Evolutionary conservation across 53 echinoderm and acorn worm genomes (phyloP).

Genomic region (Henricia sp.): DNA sequence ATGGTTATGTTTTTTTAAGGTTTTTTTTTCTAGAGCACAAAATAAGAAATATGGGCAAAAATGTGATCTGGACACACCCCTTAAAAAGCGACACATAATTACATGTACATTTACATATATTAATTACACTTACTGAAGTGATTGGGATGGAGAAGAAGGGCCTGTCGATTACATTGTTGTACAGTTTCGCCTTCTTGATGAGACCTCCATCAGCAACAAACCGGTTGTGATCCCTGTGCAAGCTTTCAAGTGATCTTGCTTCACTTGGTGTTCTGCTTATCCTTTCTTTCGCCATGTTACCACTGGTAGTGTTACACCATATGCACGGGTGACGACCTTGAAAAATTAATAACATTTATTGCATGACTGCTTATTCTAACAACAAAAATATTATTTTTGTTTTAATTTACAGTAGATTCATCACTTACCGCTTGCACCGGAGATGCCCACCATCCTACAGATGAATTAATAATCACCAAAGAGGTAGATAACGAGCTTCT

Average conservation of each 20-base stretch:
- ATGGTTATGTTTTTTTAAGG: background rate
- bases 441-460: slow-evolving; percentile 9
- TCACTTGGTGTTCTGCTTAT: background rate
- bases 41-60: background rate
- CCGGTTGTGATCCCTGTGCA: background rate
- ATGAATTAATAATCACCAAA: slow-evolving; percentile 52
- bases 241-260: background rate
- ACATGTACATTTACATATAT: background rate
- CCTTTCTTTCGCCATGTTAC: background rate
- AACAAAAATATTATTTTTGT: background rate
- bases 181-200: background rate
- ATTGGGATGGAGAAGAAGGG: slow-evolving; percentile 14
- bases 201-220: background rate
- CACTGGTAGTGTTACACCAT: background rate
- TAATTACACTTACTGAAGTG: background rate
- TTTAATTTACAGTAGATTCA: background rate
- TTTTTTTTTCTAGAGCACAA: background rate
- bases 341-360: background rate
- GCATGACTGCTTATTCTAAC: background rate
- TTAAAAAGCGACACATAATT: background rate
- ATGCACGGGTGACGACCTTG: slow-evolving; percentile 20
- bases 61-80: background rate
- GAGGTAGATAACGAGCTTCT: background rate
- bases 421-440: slow-evolving; percentile 26
- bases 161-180: slow-evolving; percentile 23